Evolutionary conservation across 2,888 invertebrate genomes (phyloP).

Genomic region (Timandra comae): DNA sequence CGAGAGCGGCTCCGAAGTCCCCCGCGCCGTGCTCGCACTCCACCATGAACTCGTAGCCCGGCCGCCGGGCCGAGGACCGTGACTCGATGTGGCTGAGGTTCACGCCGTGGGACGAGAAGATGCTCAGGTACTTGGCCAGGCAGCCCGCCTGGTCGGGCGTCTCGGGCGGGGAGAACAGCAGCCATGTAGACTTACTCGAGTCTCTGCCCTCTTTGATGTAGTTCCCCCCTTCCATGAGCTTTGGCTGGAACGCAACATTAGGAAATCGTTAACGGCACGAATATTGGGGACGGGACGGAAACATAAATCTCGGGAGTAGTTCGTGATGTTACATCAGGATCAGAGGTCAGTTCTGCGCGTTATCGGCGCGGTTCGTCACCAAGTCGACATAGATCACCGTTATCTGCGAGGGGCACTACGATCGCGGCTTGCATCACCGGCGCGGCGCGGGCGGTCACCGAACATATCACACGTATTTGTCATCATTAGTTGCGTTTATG

Average conservation of each 20-base stretch:
- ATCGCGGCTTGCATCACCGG: no score
- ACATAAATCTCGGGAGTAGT: no score
- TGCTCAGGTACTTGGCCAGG: conserved; percentile 89
- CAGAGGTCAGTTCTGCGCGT: no score
- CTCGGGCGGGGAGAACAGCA: conserved; percentile 92
- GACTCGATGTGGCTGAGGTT: conserved; percentile 97
- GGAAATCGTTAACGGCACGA: no score
- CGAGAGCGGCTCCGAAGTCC: conserved; percentile 84
- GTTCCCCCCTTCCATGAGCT: conserved; percentile 86
- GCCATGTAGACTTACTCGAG: conserved; percentile 84
- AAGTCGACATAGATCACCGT: no score
- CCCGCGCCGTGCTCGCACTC: conserved; percentile 89
- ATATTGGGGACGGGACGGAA: no score
- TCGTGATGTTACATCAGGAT: no score
- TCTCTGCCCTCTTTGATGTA: conserved; percentile 89
- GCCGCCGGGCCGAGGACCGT: conserved; percentile 86
- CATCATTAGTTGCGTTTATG: no score
- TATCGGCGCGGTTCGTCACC: no score
- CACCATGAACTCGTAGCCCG: conserved; percentile 95
- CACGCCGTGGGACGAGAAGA: conserved; percentile 88
- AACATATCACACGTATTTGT: no score
- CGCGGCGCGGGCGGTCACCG: no score
- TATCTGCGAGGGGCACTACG: no score
- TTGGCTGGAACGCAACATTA: conserved; percentile 81
- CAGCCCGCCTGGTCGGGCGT: conserved; percentile 89